Evolutionary conservation across 2,113 vertebrate genomes (phyloP).

Genomic region (Colaptes auratus): DNA sequence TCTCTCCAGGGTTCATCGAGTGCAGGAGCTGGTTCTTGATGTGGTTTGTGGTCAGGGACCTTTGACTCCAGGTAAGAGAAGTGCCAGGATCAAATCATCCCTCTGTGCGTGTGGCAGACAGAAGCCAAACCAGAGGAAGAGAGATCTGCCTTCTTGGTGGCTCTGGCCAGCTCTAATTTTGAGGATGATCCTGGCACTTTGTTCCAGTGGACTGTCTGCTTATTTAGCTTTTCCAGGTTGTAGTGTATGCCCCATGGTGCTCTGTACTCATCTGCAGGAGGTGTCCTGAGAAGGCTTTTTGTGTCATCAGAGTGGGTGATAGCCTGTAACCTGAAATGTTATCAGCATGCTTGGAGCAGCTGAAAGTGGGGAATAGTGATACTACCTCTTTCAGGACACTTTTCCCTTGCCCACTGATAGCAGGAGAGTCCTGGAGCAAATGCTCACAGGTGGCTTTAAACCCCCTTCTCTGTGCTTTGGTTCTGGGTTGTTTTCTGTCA

Average conservation of each 20-base stretch:
- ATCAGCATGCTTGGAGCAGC: rapidly evolving
- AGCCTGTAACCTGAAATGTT: neutral
- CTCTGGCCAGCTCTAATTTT: neutral
- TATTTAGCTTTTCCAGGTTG: neutral
- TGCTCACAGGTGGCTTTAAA: neutral
- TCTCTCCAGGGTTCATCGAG: neutral
- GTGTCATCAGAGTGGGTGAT: neutral
- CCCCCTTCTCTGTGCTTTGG: neutral
- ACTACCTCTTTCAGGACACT: neutral
- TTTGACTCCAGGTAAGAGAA: neutral
- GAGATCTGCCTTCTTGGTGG: neutral
- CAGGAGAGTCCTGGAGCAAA: neutral
- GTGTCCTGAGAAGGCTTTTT: neutral
- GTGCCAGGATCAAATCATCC: neutral
- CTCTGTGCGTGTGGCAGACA: neutral
- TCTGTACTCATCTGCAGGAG: neutral
- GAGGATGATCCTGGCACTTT: neutral
- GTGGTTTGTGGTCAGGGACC: neutral
- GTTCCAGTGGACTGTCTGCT: neutral
- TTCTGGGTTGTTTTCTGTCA: neutral
- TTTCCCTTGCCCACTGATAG: neutral
- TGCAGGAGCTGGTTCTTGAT: neutral
- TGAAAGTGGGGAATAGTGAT: neutral
- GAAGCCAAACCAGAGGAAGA: neutral
- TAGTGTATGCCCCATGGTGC: rapidly evolving